Evolutionary conservation across 2,113 vertebrate genomes (phyloP), one percentile per base, ranked within the genome.

Genomic region (Notothenia coriiceps): DNA sequence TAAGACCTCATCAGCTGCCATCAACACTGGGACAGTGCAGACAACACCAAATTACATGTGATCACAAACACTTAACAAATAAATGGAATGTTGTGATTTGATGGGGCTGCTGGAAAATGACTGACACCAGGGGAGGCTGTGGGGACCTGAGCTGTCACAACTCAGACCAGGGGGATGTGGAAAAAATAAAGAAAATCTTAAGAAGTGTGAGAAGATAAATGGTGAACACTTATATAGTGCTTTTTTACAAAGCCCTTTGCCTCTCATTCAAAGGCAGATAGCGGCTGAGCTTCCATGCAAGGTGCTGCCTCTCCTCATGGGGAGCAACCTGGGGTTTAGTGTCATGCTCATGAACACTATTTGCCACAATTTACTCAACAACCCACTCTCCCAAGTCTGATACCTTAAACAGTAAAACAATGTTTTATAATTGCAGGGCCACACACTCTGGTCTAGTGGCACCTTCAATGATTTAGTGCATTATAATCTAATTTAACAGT

Each of bases 1-100:
- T 74, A 64, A 90, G 87, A 92, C 89, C 88, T 91, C 88, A 92
- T 93, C 90, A 88, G 84, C 87, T 88, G 86, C 89, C 89, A 88
- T 90, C 88, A 85, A 83, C 73, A 69, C 68, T 66, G 79, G 85
- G 84, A 92, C 84, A 86, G 83, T 71, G 71, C 63, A 77, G 78
- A 82, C 70, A 87, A 89, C 90, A 84, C 33, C 79, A 89, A 83
- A 89, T 88, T 82, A 83, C 79, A 80, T 85, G 77, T 74, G 72
- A 88, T 91, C 82, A 87, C 82, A 84, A 86, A 89, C 87, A 87
- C 88, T 91, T 83, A 88, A 5, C 4, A 54, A 80, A 91, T 83
- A 89, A 90, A 92, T 85, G 82, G 77, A 79, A 85, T 74, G 87
- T 72, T 87, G 81, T 79, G 83, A 92, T 84, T 75, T 56, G 55